phyloP scores from a whole-genome alignment of 2,797 vertebrate species.

The Pagetopsis macropterus region DNA sequence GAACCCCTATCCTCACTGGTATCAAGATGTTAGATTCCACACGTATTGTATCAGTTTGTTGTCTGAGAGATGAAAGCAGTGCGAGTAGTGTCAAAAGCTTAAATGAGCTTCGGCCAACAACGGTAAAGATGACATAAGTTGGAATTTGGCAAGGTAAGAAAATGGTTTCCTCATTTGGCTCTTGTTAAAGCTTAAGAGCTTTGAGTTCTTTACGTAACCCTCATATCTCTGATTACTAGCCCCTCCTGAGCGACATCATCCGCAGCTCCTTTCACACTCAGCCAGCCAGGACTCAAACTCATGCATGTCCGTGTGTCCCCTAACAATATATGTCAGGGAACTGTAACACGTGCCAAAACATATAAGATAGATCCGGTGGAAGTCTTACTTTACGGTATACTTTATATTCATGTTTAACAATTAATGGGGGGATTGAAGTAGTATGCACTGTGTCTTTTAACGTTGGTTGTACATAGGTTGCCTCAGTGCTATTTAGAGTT shows the following conservation, averaged over 20 bases:
- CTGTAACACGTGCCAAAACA: conserved; percentile 8
- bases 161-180: conserved; percentile 30
- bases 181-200: conserved; percentile 54
- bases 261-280: conserved; percentile 21
- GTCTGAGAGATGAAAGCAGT: conserved; percentile 9
- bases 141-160: conserved; percentile 2
- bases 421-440: neutral
- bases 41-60: conserved; percentile 36
- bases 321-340: conserved; percentile 6
- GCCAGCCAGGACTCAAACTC: conserved; percentile 27
- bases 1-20: conserved; percentile 10
- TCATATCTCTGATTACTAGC: conserved; percentile 56
- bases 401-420: neutral
- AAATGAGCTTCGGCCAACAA: conserved; percentile 14
- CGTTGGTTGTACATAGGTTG: neutral
- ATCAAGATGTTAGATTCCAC: conserved; percentile 39
- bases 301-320: conserved; percentile 18
- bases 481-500: neutral
- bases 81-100: neutral
- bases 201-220: conserved; percentile 47
- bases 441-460: neutral
- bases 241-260: conserved; percentile 24
- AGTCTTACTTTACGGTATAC: neutral
- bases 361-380: conserved; percentile 3
- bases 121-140: conserved; percentile 3